These are phyloP conservation scores for Ficedula albicollis DNA, from an alignment of 2,797 vertebrate genomes.

Conservation along the genomic window DNA sequence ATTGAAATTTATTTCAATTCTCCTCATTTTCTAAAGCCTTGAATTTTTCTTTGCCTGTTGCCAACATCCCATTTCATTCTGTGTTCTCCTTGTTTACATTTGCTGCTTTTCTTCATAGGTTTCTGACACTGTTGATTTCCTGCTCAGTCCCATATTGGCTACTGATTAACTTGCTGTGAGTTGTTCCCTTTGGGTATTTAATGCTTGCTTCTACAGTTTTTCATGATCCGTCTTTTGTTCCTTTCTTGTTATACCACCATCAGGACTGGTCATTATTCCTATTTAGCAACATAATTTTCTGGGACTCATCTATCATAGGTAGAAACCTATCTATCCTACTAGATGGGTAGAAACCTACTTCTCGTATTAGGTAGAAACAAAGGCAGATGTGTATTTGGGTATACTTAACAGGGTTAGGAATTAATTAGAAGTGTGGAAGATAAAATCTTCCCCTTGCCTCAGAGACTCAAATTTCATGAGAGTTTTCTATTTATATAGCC, in stretches of 20 bases:
- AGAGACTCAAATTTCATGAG: not conserved
- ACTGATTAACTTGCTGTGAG: not conserved
- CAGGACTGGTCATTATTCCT: not conserved
- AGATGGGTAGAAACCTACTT: no score
- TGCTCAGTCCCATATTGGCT: not conserved
- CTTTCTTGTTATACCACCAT: not conserved
- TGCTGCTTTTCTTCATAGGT: not conserved
- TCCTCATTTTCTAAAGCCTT: not conserved
- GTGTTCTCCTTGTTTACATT: not conserved
- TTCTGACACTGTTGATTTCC: not conserved
- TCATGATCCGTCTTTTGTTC: not conserved
- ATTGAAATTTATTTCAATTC: not conserved
- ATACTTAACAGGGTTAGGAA: not conserved
- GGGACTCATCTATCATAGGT: not conserved
- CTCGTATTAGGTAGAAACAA: not conserved
- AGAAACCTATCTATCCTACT: no score
- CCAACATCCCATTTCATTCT: not conserved
- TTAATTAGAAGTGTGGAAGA: not conserved
- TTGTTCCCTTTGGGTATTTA: not conserved
- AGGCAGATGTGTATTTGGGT: not conserved
- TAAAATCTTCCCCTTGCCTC: not conserved
- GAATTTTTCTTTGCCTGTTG: not conserved
- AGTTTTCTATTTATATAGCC: not conserved
- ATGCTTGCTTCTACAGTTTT: not conserved
- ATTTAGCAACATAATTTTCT: not conserved